Base-by-base conservation (phyloP, 2,797 vertebrate species). In the Eulemur mongoz region DNA sequence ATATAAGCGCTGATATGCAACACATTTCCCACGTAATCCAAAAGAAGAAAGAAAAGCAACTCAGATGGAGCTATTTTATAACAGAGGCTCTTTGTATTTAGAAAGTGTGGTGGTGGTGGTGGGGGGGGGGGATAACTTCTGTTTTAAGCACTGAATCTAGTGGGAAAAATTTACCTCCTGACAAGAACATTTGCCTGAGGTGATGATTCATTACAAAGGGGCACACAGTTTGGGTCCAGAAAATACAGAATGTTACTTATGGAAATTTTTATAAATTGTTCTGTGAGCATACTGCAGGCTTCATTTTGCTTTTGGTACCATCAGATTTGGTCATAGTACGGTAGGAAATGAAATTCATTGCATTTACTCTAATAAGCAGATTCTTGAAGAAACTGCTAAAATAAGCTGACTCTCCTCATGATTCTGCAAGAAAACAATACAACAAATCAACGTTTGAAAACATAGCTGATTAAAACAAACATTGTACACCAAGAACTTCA, bases 11-110 rank as follows among this genome's bases (percentile, higher is more conserved):
- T 81, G 84, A 81, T 35, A 54, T 20, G 27, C 9, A 83, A 32
- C 35, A 32, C 10, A 25, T 82, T 79, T 40, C 50, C 65, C 48
- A 70, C 30, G 54, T 72, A 87, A 48, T 65, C 45, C 57, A 90
- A 75, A 95, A 82, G 57, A 72, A 63, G 82, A 79, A 89, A 97
- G 81, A 80, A 93, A 93, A 94, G 54, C 45, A 82, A 87, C 52
- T 78, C 22, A 23, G 61, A n/a, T 50, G 23, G 73, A 80, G 54
- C 5, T 40, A 22, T 43, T 80, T 92, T 73, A 5, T 35, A 78
- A 48, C 1, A 89, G 35, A 8, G 13, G 4, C n/a, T 54, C 14
- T 73, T 90, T 30, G 32, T 59, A 11, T 94, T 93, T 85, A 65
- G 50, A 94, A 76, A 82, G 45, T 17, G 17, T 9, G 23, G 40